These are phyloP conservation scores for Lathamus discolor DNA, from an alignment of 2,113 vertebrate genomes.

Conservation along the genomic window DNA sequence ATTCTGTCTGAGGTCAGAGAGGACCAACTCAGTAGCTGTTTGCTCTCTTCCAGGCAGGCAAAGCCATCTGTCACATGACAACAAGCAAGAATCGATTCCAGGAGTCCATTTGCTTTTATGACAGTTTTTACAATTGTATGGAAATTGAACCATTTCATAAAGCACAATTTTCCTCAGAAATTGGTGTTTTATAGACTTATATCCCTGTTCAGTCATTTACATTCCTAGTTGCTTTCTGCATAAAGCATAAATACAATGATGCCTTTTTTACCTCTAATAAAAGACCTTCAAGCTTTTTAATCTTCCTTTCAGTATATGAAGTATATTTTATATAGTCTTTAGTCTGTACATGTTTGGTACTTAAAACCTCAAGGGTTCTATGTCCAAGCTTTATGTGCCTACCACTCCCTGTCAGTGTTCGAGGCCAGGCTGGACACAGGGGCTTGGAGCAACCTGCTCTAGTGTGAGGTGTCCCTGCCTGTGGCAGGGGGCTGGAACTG, in stretches of 20 bases:
- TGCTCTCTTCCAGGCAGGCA: neutral
- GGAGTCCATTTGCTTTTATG: slow-evolving; percentile 17
- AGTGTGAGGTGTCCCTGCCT: neutral
- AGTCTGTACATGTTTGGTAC: neutral
- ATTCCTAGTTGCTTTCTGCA: neutral
- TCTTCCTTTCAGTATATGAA: neutral
- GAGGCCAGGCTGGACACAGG: neutral
- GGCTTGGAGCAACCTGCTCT: neutral
- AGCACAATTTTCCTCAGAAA: slow-evolving; percentile 31
- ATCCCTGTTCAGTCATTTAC: slow-evolving; percentile 29
- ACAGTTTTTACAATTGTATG: slow-evolving; percentile 17
- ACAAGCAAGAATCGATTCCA: neutral
- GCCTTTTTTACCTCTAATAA: neutral
- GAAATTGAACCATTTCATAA: slow-evolving; percentile 37
- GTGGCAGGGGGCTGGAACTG: neutral
- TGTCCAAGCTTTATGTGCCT: neutral
- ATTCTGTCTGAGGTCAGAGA: neutral
- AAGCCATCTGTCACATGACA: slow-evolving; percentile 28
- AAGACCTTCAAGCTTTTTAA: neutral
- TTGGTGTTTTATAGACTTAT: slow-evolving; percentile 6
- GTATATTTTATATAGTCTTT: neutral
- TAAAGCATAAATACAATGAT: neutral
- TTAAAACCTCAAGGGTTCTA: neutral
- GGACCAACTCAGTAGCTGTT: neutral
- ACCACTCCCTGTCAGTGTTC: neutral